Percentiles rank a stretch among this genome's conserved stretches.
Conservation (phyloP, 2,888 invertebrate species). For the Adineta ricciae region DNA sequence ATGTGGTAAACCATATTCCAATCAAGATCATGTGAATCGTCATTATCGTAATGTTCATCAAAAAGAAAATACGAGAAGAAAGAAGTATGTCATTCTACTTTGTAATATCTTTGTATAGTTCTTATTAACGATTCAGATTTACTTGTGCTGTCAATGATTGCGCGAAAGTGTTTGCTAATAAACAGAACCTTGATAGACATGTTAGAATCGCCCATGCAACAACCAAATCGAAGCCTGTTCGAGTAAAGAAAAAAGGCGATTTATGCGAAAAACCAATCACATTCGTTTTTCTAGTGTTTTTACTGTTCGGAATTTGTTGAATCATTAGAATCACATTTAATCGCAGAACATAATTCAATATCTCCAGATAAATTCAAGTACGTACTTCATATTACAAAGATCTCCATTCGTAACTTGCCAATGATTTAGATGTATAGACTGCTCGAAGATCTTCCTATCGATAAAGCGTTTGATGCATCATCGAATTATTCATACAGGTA, state of each 20-base stretch:
- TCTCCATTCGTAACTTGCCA: too few relatives aligned
- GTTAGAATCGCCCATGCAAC: not conserved
- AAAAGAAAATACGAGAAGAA: not conserved
- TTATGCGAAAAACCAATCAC: not conserved
- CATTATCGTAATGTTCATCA: not conserved
- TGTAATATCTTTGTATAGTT: not conserved
- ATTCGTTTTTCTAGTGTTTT: not conserved
- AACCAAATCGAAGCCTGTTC: not conserved
- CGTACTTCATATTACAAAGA: too few relatives aligned
- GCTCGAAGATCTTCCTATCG: not conserved
- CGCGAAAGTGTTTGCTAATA: not conserved
- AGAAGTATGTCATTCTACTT: not conserved
- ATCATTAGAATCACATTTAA: not conserved
- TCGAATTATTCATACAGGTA: constrained; percentile 7
- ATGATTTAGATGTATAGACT: not conserved
- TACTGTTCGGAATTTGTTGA: not conserved
- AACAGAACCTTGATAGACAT: constrained; percentile 19
- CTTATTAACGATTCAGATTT: not conserved
- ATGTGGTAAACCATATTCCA: constrained; percentile 15
- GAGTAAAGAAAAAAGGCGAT: not conserved
- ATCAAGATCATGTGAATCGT: constrained; percentile 8
- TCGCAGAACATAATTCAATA: not conserved
- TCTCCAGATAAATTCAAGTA: not conserved
- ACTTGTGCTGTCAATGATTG: not conserved
- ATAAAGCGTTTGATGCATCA: not conserved